These are phyloP conservation scores for Chromoteleia sp. DNA, from an alignment of 2,888 invertebrate species.

Conservation along the genomic window DNA sequence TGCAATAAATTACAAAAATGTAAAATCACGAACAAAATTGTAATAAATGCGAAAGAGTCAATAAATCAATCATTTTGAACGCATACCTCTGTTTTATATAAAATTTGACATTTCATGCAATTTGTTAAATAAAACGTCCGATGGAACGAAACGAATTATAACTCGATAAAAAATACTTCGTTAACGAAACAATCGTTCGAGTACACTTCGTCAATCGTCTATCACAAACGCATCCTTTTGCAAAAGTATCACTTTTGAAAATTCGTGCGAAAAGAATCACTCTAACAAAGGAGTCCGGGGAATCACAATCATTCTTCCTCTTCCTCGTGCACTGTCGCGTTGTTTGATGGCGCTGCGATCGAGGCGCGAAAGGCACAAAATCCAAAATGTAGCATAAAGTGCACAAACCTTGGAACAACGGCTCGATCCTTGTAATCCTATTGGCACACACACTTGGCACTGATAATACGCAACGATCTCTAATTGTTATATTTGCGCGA, in stretches of 20 bases:
- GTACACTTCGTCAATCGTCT: neutral
- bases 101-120: too few relatives aligned
- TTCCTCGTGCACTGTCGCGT: conserved; percentile 44
- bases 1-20: too few relatives aligned
- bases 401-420: conserved; percentile 75
- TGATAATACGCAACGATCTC: conserved; percentile 67
- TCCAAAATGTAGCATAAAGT: conserved; percentile 56
- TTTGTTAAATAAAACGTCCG: too few relatives aligned
- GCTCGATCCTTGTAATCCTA: conserved; percentile 74
- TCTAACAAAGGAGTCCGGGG: neutral
- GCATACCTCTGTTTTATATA: too few relatives aligned
- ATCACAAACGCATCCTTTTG: conserved; percentile 23
- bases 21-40: too few relatives aligned
- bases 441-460: conserved; percentile 83
- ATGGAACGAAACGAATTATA: too few relatives aligned
- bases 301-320: conserved; percentile 30
- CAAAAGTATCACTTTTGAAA: conserved; percentile 37
- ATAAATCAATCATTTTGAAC: too few relatives aligned
- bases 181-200: too few relatives aligned
- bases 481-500: conserved; percentile 44
- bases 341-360: conserved; percentile 29
- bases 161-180: too few relatives aligned
- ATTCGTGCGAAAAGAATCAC: conserved; percentile 10
- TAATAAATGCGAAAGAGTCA: too few relatives aligned
- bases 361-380: conserved; percentile 52